Conservation (phyloP, 2,797 vertebrate genomes). For the Decapterus maruadsi region DNA sequence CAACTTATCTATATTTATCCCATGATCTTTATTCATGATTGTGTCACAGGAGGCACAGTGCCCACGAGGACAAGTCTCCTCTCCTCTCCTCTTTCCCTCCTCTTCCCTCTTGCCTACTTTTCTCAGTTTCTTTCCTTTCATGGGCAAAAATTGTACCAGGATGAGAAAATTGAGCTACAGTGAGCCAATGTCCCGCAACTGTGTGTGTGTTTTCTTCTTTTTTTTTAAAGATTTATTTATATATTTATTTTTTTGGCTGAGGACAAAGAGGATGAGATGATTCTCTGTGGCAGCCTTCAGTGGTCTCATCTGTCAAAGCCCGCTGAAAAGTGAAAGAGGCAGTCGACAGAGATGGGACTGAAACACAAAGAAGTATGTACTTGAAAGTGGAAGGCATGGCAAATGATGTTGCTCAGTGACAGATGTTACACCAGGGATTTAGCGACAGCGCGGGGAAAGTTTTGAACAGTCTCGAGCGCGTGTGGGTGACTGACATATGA, state of each 20-base stretch:
- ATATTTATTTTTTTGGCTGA: slow-evolving; percentile 9
- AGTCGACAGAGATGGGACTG: slow-evolving; percentile 21
- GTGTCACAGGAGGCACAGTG: slow-evolving; percentile 12
- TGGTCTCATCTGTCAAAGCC: slow-evolving; percentile 57
- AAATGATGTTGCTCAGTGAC: slow-evolving; percentile 35
- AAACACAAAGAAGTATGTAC: slow-evolving; percentile 44
- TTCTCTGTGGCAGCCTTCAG: slow-evolving; percentile 28
- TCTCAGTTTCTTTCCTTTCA: slow-evolving; percentile 22
- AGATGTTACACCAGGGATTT: slow-evolving; percentile 56
- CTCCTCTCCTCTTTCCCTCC: slow-evolving; percentile 17
- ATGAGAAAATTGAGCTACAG: slow-evolving; percentile 35
- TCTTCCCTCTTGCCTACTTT: background rate
- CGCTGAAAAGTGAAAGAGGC: slow-evolving; percentile 26
- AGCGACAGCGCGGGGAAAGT: slow-evolving; percentile 52
- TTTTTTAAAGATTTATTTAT: background rate
- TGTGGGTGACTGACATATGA: slow-evolving; percentile 70
- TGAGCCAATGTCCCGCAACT: slow-evolving; percentile 14
- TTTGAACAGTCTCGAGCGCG: slow-evolving; percentile 57
- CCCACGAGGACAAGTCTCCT: slow-evolving; percentile 23
- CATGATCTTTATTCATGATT: slow-evolving; percentile 55
- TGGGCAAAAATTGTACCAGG: slow-evolving; percentile 29
- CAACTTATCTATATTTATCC: slow-evolving; percentile 31
- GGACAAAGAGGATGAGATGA: slow-evolving; percentile 36
- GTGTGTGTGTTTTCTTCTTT: background rate
- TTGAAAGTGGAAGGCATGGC: slow-evolving; percentile 35